Evolutionary conservation across 2,888 invertebrate genomes (phyloP).

Genomic region (Ectobius pallidus): DNA sequence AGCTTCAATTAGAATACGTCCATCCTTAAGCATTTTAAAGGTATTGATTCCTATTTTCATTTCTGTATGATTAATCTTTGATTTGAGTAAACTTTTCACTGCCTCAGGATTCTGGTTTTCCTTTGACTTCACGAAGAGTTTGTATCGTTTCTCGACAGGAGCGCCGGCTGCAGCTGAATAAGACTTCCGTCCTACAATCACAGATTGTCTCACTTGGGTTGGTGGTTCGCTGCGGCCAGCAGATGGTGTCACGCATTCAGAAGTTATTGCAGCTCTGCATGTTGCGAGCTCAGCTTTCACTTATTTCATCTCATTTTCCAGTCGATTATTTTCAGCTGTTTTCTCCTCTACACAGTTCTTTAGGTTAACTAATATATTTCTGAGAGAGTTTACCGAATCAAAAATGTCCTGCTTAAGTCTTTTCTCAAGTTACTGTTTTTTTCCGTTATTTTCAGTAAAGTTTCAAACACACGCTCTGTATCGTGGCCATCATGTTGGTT

Average conservation of each 20-base stretch:
- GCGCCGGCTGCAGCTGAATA: neutral
- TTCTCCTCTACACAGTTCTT: neutral
- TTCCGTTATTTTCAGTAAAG: too few relatives aligned
- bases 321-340: neutral
- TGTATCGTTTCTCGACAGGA: neutral
- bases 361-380: neutral
- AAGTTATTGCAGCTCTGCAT: neutral
- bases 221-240: neutral
- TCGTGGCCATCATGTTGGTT: too few relatives aligned
- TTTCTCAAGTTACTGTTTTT: neutral
- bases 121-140: neutral
- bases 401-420: neutral
- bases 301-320: neutral
- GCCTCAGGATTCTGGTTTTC: neutral
- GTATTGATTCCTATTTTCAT: neutral
- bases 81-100: neutral
- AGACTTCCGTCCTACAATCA: neutral
- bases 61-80: neutral
- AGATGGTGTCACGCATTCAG: neutral
- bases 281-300: neutral
- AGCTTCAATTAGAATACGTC: neutral
- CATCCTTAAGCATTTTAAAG: neutral
- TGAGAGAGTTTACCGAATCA: neutral
- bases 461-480: too few relatives aligned
- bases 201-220: neutral